phyloP scores from a whole-genome alignment of 2,888 invertebrate genomes.

The Heliconius hortense region DNA sequence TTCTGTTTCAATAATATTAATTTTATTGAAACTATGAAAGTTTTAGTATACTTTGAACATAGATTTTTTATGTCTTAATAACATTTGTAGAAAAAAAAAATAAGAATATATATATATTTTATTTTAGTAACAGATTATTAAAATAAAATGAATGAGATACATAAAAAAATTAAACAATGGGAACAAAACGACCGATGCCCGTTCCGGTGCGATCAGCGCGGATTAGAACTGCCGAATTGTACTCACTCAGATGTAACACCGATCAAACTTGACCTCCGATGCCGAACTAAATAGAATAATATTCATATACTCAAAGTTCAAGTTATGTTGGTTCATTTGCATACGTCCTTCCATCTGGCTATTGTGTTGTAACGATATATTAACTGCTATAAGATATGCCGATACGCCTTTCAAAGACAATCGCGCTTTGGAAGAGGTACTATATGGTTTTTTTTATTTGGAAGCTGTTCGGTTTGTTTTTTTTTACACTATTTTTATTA shows the following conservation, averaged over 20 bases:
- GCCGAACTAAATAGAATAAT: slow-evolving; percentile 39
- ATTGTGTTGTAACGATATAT: slow-evolving; percentile 67
- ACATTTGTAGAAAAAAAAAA: no score
- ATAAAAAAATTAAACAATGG: slow-evolving; percentile 48
- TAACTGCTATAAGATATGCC: slow-evolving; percentile 55
- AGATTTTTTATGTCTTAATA: no score
- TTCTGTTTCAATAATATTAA: no score
- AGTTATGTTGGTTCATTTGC: slow-evolving; percentile 57
- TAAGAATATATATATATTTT: no score
- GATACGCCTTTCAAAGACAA: slow-evolving; percentile 51
- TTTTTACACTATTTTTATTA: background rate
- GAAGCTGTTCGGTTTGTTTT: background rate
- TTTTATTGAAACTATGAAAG: no score
- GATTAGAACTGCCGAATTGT: slow-evolving; percentile 70
- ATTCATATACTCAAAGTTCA: slow-evolving; percentile 48
- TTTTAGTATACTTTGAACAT: no score
- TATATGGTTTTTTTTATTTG: slow-evolving; percentile 14
- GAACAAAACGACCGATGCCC: slow-evolving; percentile 57
- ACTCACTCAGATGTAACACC: slow-evolving; percentile 63
- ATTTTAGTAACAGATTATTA: background rate
- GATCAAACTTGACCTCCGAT: slow-evolving; percentile 40
- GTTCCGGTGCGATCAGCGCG: slow-evolving; percentile 74
- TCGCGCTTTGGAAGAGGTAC: slow-evolving; percentile 31
- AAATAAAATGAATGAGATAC: background rate
- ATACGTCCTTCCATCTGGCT: slow-evolving; percentile 65